A percentile compares a stretch with the other conserved stretches of the same genome.
Evolutionary conservation across 2,113 vertebrate species (phyloP).

Genomic region (Tenrec ecaudatus): DNA sequence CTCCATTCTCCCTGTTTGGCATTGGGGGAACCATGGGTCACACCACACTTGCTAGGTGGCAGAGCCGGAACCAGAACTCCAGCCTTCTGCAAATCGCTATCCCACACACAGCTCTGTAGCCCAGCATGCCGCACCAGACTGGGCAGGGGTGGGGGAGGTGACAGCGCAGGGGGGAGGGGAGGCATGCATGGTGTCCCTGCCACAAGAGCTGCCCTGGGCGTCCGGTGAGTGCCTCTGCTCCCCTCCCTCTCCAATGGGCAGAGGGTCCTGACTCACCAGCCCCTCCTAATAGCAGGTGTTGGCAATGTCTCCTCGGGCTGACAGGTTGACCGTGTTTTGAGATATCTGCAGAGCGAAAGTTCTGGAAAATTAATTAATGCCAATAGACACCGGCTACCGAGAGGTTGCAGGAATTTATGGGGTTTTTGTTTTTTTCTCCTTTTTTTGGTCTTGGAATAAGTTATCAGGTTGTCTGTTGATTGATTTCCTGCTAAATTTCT

Average conservation of each 20-base stretch:
- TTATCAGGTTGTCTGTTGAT: conserved; percentile 75
- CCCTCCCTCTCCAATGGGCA: not conserved
- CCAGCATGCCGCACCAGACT: not conserved
- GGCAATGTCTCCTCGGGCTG: not conserved
- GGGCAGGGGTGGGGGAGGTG: not conserved
- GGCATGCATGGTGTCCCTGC: not conserved
- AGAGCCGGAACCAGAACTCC: not conserved
- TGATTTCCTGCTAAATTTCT: conserved; percentile 81
- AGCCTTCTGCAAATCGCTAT: not conserved
- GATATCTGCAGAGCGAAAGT: conserved; percentile 82
- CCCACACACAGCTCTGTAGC: not conserved
- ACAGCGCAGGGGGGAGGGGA: not conserved
- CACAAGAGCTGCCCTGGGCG: not conserved
- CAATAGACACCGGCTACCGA: conserved; percentile 83
- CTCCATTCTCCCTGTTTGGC: not conserved
- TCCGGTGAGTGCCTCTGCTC: not conserved
- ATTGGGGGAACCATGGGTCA: not conserved
- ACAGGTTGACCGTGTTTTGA: conserved; percentile 80
- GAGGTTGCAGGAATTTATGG: conserved; percentile 82
- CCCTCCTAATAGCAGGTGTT: not conserved
- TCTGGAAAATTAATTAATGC: conserved; percentile 88
- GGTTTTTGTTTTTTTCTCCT: conserved; percentile 62
- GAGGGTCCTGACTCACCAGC: not conserved
- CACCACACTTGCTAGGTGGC: not conserved
- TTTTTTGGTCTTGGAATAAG: conserved; percentile 75